These are phyloP conservation scores for Brassicogethes aeneus DNA, from an alignment of 2,888 invertebrate species.

Conservation along the genomic window DNA sequence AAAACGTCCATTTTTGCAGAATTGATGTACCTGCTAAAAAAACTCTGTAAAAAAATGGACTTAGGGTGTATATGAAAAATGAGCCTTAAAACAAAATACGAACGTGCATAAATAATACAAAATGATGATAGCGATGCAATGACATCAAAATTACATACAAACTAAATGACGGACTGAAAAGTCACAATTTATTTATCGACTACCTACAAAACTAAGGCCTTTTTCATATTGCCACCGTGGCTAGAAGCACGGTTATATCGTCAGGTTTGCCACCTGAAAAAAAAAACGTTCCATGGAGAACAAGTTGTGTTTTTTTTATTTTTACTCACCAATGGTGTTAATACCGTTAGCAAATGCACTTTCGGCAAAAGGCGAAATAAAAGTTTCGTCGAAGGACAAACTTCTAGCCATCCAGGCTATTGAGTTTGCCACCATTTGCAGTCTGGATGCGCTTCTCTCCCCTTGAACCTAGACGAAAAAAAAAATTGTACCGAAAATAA, in stretches of 20 bases:
- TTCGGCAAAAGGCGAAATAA: conserved; percentile 92
- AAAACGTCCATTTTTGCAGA: too few relatives aligned
- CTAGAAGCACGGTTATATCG: conserved; percentile 95
- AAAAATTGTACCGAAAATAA: conserved; percentile 10
- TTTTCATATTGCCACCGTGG: conserved; percentile 80
- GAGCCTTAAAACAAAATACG: too few relatives aligned
- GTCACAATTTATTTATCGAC: neutral
- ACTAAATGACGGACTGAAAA: neutral
- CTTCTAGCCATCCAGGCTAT: conserved; percentile 93
- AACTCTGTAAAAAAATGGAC: too few relatives aligned
- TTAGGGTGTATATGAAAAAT: too few relatives aligned
- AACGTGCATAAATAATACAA: too few relatives aligned
- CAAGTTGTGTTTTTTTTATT: too few relatives aligned
- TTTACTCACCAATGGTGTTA: conserved; percentile 72
- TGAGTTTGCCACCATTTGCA: conserved; percentile 88
- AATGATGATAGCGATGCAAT: too few relatives aligned
- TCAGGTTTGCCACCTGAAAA: conserved; percentile 94
- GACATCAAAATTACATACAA: too few relatives aligned
- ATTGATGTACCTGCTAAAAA: too few relatives aligned
- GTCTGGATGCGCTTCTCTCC: conserved; percentile 59
- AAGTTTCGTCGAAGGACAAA: conserved; percentile 88
- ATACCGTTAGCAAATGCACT: conserved; percentile 91
- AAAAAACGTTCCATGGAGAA: too few relatives aligned
- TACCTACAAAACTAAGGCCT: conserved; percentile 5
- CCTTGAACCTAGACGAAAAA: conserved; percentile 47